These are phyloP conservation scores for Cryptotis parvus DNA, from an alignment of 2,113 vertebrate species.

Conservation along the genomic window DNA sequence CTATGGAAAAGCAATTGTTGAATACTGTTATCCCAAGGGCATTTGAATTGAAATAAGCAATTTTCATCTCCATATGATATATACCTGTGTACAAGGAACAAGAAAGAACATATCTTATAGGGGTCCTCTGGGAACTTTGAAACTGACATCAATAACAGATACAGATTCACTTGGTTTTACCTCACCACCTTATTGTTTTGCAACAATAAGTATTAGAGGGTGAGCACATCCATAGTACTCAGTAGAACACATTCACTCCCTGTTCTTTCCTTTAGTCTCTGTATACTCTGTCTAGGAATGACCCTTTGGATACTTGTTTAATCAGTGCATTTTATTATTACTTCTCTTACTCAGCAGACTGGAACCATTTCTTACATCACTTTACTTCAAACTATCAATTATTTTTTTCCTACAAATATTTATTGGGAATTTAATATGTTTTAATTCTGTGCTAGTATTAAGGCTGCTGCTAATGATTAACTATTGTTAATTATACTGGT, in stretches of 20 bases:
- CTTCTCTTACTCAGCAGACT: not conserved
- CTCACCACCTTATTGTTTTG: not conserved
- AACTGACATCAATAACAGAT: not conserved
- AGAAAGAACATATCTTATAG: not conserved
- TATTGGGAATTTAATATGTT: not conserved
- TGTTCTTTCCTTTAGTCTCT: not conserved
- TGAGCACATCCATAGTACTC: not conserved
- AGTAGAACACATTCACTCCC: not conserved
- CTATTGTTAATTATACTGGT: too few species aligned
- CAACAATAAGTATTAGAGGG: not conserved
- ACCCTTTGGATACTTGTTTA: not conserved
- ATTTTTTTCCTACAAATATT: not conserved
- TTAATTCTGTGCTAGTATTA: not conserved
- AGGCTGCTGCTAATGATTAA: not conserved
- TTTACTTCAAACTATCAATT: not conserved
- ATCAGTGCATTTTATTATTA: constrained; percentile 11
- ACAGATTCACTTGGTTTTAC: not conserved
- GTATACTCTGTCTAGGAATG: not conserved
- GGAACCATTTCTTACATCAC: not conserved
- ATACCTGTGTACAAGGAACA: not conserved
- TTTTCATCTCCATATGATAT: not conserved
- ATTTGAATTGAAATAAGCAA: not conserved
- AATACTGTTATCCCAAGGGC: not conserved
- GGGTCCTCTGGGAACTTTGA: not conserved
- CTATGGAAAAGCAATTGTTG: not conserved